A percentile compares a stretch with the other conserved stretches of the same genome.
These are phyloP conservation scores for Salticus scenicus DNA, from an alignment of 2,888 invertebrate species.

Conservation along the genomic window DNA sequence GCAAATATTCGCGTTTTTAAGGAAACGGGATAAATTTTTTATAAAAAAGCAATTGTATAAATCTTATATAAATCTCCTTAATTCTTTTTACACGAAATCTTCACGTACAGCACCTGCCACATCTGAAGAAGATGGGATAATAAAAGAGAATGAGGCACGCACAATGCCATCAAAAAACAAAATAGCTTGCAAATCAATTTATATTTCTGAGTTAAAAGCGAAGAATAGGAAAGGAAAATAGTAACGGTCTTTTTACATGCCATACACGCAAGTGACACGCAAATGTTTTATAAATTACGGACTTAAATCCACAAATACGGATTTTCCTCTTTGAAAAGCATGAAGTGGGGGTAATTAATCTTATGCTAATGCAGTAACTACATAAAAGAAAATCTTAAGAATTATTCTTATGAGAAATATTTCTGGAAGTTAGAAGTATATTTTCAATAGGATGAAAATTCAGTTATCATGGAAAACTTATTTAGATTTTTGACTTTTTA, in stretches of 20 bases:
- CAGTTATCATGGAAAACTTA: too few species aligned
- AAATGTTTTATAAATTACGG: neutral
- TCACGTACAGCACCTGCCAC: neutral
- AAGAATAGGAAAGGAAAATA: neutral
- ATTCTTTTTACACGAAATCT: neutral
- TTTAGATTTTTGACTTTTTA: too few species aligned
- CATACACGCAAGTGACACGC: neutral
- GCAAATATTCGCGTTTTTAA: too few species aligned
- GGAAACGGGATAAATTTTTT: too few species aligned
- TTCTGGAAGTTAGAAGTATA: too few species aligned
- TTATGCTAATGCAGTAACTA: neutral
- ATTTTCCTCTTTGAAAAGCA: neutral
- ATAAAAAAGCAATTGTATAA: too few species aligned
- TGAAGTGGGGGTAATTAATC: neutral
- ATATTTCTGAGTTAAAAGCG: neutral
- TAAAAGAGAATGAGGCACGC: neutral
- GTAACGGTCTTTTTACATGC: neutral
- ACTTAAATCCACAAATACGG: neutral
- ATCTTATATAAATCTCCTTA: too few species aligned
- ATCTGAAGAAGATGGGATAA: neutral
- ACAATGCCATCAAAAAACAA: neutral
- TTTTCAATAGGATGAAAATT: too few species aligned
- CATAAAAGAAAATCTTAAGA: neutral
- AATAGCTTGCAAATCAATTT: neutral
- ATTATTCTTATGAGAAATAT: too few species aligned